Evolutionary conservation across 2,797 vertebrate species (phyloP), one percentile per base, ranked within the genome.

Genomic region (Tauraco hartlaubi): DNA sequence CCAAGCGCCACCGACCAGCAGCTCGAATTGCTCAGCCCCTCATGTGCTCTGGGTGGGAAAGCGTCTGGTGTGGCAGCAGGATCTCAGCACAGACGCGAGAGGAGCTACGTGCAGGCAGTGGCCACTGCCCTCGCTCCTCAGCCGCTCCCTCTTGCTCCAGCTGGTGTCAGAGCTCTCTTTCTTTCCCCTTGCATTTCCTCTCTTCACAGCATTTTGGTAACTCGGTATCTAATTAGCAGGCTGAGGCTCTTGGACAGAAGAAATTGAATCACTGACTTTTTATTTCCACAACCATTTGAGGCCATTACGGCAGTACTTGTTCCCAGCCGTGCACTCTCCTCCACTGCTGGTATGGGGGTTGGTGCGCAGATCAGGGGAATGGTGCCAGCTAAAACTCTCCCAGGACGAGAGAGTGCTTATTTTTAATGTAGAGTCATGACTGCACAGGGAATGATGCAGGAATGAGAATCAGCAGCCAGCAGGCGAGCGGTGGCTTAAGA

Each of bases 71-170:
- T 73, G 56, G 61, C 58, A 71, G 48, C 11, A 28, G n/a, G 63
- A 76, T 31, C 68, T 76, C 5, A 6, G 78, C 67, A 37, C 22
- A 22, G 82, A 25, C 28, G 5, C 0, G 3, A 48, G 22, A 28
- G 18, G 29, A 66, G 2, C 37, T 26, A 9, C 1, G 1, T 22
- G 55, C 41, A 64, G 33, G 33, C 37, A 25, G 35, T 21, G 1
- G 0, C 31, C 16, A 4, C 22, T 62, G 43, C 56, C 20, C 15
- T 67, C 12, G 1, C 9, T 75, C 12, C 59, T 76, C 68, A 41
- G 56, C 61, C 2, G 2, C 74, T 35, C 26, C 12, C 29, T 12
- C 23, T 49, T 0, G 1, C n/a, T 49, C 48, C 1, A 1, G 33
- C 39, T 66, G 21, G 49, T 51, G 79, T 74, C 61, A 62, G 43